Conservation (phyloP, 2,113 vertebrate species). For the Pseudonaja textilis region DNA sequence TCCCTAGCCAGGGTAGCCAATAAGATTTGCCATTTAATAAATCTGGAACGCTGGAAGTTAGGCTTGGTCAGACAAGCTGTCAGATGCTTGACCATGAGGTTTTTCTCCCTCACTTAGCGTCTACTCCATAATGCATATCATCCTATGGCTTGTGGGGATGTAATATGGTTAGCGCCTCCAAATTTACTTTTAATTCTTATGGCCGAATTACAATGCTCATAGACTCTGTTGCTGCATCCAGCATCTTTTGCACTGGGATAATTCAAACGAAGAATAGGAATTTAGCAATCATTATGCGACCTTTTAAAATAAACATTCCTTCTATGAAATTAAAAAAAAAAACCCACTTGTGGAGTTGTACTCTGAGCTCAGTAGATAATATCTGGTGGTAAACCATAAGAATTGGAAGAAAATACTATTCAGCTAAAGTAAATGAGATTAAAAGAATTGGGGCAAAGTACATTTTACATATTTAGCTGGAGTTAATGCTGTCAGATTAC, state of each 20-base stretch:
- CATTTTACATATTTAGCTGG: background rate
- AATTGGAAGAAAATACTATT: background rate
- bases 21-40: background rate
- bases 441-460: background rate
- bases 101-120: background rate
- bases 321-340: background rate
- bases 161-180: background rate
- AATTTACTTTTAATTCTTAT: background rate
- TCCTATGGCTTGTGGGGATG: background rate
- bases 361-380: background rate
- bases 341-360: background rate
- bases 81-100: background rate
- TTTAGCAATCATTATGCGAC: background rate
- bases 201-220: background rate
- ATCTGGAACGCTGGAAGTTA: background rate
- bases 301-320: background rate
- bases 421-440: background rate
- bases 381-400: background rate
- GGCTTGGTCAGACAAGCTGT: background rate
- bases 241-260: background rate
- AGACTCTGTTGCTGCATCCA: background rate
- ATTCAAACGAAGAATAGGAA: background rate
- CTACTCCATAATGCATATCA: background rate
- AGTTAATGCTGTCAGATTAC: background rate
- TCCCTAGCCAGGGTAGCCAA: background rate